These are phyloP conservation scores for Sula dactylatra DNA, from an alignment of 2,113 vertebrate genomes.

Conservation along the genomic window DNA sequence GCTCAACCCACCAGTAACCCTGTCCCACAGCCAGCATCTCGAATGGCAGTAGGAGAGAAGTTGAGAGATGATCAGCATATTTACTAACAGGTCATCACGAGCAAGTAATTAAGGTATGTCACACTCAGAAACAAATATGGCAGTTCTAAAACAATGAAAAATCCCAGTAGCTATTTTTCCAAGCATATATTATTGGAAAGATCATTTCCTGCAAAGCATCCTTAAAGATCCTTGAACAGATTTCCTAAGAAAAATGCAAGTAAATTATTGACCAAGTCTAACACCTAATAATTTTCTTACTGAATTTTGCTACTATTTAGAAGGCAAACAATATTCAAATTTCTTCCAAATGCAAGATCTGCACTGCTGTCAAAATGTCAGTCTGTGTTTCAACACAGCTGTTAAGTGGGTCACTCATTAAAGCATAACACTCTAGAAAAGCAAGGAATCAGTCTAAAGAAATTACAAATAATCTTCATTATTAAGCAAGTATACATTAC, in stretches of 20 bases:
- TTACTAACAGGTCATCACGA: background rate
- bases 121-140: background rate
- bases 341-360: background rate
- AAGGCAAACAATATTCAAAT: background rate
- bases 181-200: background rate
- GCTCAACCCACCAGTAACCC: background rate
- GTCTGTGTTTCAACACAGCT: background rate
- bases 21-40: accelerated
- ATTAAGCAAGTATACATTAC: background rate
- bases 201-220: background rate
- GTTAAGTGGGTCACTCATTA: background rate
- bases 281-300: background rate
- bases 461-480: background rate
- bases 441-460: background rate
- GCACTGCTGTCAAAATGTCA: background rate
- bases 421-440: background rate
- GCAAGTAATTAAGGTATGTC: background rate
- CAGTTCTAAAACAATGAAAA: background rate
- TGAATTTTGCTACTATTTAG: background rate
- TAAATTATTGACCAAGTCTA: background rate
- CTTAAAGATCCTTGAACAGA: background rate
- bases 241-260: background rate
- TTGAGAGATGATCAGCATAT: background rate
- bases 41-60: background rate
- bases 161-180: background rate